phyloP scores from a whole-genome alignment of 1,140 invertebrate species.

The Apis laboriosa region DNA sequence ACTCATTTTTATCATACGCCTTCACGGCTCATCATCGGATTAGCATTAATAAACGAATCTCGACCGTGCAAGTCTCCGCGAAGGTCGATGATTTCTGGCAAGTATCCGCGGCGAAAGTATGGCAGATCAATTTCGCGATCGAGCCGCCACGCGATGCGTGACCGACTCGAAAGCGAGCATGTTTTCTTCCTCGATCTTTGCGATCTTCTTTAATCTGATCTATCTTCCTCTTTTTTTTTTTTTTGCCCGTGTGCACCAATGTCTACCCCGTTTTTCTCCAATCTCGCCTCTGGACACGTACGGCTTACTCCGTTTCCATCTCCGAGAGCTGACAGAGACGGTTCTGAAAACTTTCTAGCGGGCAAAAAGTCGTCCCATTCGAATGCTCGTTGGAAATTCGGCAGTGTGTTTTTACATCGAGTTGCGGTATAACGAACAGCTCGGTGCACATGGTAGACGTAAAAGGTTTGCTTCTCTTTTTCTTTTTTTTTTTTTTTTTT shows the following conservation, averaged over 20 bases:
- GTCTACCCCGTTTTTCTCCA: background rate
- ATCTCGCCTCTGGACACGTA: conserved; percentile 20
- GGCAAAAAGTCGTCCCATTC: conserved; percentile 41
- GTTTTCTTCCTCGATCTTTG: conserved; percentile 17
- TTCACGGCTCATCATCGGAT: conserved; percentile 2
- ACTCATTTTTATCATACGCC: too few relatives aligned
- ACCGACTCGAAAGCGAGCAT: conserved; percentile 49
- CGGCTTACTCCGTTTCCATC: conserved; percentile 17
- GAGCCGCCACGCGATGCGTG: conserved; percentile 27
- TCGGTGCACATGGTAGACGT: background rate
- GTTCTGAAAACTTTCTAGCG: conserved; percentile 48
- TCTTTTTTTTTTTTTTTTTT: background rate
- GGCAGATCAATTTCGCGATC: conserved; percentile 54
- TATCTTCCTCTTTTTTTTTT: background rate
- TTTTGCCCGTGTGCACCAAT: background rate
- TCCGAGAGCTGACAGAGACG: background rate
- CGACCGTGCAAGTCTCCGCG: conserved; percentile 12
- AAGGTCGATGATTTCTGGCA: conserved; percentile 46
- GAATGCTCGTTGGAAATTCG: conserved; percentile 49
- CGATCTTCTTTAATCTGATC: conserved; percentile 13
- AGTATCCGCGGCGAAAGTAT: conserved; percentile 60
- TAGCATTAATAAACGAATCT: conserved; percentile 62
- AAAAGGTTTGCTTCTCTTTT: background rate
- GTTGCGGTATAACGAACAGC: background rate
- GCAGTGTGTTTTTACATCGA: conserved; percentile 3